Evolutionary conservation across 2,113 vertebrate species (phyloP).

Genomic region (Laticauda colubrina): DNA sequence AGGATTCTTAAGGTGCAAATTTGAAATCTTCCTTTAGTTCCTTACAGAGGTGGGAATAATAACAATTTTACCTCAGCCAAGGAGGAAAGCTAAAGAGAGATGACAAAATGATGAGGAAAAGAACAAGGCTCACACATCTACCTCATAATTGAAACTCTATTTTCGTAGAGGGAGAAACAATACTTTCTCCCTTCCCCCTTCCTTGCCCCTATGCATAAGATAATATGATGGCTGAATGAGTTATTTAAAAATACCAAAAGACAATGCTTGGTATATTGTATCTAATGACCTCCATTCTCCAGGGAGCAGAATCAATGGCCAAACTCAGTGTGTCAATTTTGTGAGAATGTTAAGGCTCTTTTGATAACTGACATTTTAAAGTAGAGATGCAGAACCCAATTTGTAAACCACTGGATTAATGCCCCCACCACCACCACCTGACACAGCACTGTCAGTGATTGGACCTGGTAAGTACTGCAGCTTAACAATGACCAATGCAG

Average conservation of each 20-base stretch:
- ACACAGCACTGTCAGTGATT: neutral
- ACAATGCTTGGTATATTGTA: neutral
- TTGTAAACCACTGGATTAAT: neutral
- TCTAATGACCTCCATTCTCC: neutral
- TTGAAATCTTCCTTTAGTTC: neutral
- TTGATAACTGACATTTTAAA: neutral
- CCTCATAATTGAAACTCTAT: neutral
- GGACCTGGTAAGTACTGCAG: neutral
- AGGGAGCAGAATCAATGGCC: neutral
- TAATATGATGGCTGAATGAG: neutral
- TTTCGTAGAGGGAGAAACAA: no score
- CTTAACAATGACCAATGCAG: neutral
- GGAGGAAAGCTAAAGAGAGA: neutral
- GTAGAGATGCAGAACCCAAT: neutral
- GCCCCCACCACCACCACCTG: neutral
- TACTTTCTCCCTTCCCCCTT: neutral
- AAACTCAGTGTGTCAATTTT: neutral
- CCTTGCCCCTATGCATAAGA: neutral
- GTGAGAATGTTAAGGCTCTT: neutral
- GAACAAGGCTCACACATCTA: neutral
- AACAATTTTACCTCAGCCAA: neutral
- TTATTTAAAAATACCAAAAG: neutral
- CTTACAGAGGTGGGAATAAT: neutral
- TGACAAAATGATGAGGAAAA: neutral
- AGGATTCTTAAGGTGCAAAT: constrained; percentile 23